phyloP scores from a whole-genome alignment of 2,113 vertebrate genomes.

The Oryzias woworae region DNA sequence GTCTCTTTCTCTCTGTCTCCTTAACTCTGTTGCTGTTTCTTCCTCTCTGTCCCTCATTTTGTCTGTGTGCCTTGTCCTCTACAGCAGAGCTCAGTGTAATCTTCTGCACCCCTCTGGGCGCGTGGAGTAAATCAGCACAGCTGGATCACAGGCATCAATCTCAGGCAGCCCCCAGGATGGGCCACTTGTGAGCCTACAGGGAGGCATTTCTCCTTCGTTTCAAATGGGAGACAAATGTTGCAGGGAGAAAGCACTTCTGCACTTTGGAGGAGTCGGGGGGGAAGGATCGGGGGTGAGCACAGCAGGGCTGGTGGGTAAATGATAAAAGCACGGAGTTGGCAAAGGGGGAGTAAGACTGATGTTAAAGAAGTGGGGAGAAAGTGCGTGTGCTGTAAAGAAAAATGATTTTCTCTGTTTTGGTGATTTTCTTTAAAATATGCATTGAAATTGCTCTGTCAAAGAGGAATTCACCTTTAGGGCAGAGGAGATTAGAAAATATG shows the following conservation, averaged over 20 bases:
- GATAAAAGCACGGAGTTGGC: slow-evolving; percentile 30
- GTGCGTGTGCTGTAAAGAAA: slow-evolving; percentile 24
- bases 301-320: background rate
- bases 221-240: slow-evolving; percentile 72
- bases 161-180: slow-evolving; percentile 70
- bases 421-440: too few species aligned
- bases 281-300: background rate
- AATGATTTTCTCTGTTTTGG: too few species aligned
- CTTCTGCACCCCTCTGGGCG: slow-evolving; percentile 66
- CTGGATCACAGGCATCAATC: slow-evolving; percentile 79
- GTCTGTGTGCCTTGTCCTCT: slow-evolving; percentile 51
- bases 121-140: slow-evolving; percentile 78
- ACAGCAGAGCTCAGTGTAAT: slow-evolving; percentile 64
- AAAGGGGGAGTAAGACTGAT: slow-evolving; percentile 9
- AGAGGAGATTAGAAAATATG: too few species aligned
- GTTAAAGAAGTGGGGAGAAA: slow-evolving; percentile 47
- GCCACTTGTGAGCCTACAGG: slow-evolving; percentile 69
- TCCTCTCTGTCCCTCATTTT: slow-evolving; percentile 21
- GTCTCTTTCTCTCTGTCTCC: slow-evolving; percentile 28
- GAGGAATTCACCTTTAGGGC: too few species aligned
- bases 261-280: background rate
- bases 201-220: slow-evolving; percentile 69
- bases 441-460: too few species aligned
- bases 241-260: slow-evolving; percentile 44
- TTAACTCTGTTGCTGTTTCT: slow-evolving; percentile 13